phyloP scores from a whole-genome alignment of 2,113 vertebrate genomes.

The Leuciscus idus region DNA sequence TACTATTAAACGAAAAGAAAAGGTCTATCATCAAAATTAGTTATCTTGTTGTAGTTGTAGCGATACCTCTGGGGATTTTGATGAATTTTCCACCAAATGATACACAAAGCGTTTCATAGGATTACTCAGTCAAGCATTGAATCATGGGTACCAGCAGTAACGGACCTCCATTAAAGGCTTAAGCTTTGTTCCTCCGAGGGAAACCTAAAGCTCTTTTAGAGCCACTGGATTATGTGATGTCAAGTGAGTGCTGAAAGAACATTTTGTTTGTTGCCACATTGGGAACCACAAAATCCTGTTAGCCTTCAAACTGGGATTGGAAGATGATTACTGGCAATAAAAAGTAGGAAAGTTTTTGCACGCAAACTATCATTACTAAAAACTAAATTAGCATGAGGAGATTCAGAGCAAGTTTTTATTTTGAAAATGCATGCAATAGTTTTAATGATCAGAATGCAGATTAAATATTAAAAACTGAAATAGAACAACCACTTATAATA shows the following conservation, averaged over 20 bases:
- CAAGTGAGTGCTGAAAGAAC: constrained; percentile 45
- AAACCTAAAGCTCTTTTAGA: constrained; percentile 14
- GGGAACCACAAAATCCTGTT: constrained; percentile 13
- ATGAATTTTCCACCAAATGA: constrained; percentile 31
- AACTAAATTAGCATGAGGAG: neutral
- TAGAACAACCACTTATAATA: neutral
- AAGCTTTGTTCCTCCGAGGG: constrained; percentile 26
- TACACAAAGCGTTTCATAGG: constrained; percentile 20
- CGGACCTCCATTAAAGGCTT: constrained; percentile 42
- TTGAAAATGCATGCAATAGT: no score
- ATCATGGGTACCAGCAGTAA: constrained; percentile 26
- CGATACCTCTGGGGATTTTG: neutral
- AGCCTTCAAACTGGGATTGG: neutral
- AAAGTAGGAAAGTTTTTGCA: neutral
- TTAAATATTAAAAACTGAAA: neutral
- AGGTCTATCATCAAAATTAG: neutral
- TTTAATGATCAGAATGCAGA: neutral
- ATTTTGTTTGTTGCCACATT: constrained; percentile 20
- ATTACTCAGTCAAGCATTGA: constrained; percentile 44
- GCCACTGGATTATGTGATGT: constrained; percentile 41
- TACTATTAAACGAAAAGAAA: neutral
- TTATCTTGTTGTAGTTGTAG: neutral
- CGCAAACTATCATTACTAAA: neutral
- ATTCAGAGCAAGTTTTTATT: neutral
- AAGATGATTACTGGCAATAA: neutral